These are phyloP conservation scores for Sterrhoptilus dennistouni DNA, from an alignment of 2,113 vertebrate genomes.

Conservation along the genomic window DNA sequence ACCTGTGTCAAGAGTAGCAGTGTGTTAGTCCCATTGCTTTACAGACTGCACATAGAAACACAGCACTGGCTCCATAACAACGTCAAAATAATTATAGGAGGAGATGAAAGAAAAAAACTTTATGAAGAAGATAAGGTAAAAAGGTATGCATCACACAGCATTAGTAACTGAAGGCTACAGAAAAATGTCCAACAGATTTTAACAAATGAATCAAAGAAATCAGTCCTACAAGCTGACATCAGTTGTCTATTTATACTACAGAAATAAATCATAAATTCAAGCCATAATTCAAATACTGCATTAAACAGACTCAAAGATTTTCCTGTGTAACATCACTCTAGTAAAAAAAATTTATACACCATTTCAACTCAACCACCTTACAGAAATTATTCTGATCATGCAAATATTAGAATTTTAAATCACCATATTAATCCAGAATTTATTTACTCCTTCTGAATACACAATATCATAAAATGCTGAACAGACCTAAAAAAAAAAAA, in stretches of 20 bases:
- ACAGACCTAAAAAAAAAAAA: neutral
- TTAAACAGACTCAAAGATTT: neutral
- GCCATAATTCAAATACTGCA: neutral
- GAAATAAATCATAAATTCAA: neutral
- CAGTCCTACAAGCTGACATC: neutral
- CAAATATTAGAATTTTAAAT: neutral
- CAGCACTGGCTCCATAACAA: neutral
- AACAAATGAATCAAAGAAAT: neutral
- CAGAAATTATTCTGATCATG: neutral
- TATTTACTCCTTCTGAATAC: neutral
- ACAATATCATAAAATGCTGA: neutral
- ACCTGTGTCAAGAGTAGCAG: neutral
- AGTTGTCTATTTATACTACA: neutral
- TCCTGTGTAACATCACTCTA: neutral
- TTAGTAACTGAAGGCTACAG: neutral
- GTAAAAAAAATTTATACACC: neutral
- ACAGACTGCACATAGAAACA: neutral
- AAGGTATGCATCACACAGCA: neutral
- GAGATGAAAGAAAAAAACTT: neutral
- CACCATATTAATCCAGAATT: neutral
- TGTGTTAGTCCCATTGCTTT: neutral
- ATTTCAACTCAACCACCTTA: neutral
- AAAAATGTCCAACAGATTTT: neutral
- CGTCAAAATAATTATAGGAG: neutral
- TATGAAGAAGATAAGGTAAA: neutral